phyloP scores from a whole-genome alignment of 2,797 vertebrate genomes.

The Brachymystax lenok region DNA sequence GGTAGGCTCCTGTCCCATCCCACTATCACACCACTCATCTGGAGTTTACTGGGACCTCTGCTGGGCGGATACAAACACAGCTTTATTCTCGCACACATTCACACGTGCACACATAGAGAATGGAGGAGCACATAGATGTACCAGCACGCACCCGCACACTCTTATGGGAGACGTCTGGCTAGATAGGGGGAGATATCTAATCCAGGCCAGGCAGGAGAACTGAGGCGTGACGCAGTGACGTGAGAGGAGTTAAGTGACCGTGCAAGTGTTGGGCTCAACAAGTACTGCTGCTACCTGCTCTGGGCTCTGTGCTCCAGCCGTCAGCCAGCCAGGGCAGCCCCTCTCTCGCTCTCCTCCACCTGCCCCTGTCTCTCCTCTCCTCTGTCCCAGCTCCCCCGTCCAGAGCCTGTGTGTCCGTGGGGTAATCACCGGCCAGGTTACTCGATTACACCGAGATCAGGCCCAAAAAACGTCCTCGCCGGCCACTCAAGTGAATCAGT shows the following conservation, averaged over 20 bases:
- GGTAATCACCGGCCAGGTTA: conserved; percentile 70
- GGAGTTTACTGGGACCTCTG: not conserved
- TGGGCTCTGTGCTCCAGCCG: too few relatives aligned
- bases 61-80: conserved; percentile 2
- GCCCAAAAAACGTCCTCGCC: conserved; percentile 43
- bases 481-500: conserved; percentile 82
- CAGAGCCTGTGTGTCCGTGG: not conserved
- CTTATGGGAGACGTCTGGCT: not conserved
- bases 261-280: not conserved
- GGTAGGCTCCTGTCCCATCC: not conserved
- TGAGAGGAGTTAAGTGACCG: not conserved
- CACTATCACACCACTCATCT: not conserved
- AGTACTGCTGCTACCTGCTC: not conserved
- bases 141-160: not conserved
- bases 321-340: not conserved
- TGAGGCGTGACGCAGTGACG: not conserved
- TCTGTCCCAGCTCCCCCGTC: not conserved
- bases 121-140: not conserved
- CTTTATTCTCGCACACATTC: not conserved
- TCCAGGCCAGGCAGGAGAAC: not conserved
- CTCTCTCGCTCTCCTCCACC: not conserved
- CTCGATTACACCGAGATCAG: conserved; percentile 80
- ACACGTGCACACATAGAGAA: not conserved
- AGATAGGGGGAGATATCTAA: not conserved
- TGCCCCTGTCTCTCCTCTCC: not conserved